phyloP scores from a whole-genome alignment of 1,140 invertebrate genomes.

The Temnothorax nylanderi region DNA sequence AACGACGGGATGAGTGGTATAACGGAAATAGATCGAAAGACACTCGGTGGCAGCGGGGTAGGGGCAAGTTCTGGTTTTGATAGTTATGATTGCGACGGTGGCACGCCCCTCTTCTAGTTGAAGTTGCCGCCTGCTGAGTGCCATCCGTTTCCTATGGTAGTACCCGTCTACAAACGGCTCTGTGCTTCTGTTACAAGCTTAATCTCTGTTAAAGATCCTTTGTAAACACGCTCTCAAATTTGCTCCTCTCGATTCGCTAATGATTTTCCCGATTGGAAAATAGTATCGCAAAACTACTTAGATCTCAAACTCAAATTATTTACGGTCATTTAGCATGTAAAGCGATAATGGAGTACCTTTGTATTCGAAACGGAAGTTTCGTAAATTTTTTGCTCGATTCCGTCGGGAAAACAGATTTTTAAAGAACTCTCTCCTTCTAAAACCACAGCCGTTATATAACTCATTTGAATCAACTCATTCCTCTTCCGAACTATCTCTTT shows the following conservation, averaged over 20 bases:
- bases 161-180: constrained; percentile 18
- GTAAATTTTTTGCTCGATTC: constrained; percentile 36
- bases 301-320: neutral
- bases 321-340: neutral
- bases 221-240: constrained; percentile 36
- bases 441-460: constrained; percentile 2
- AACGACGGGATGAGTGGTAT: constrained; percentile 73
- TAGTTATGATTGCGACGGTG: constrained; percentile 81
- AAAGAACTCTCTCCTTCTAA: constrained; percentile 1
- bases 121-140: constrained; percentile 75
- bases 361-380: neutral
- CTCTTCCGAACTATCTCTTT: constrained; percentile 23
- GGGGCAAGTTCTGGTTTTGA: constrained; percentile 79
- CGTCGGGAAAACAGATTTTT: constrained; percentile 41
- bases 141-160: constrained; percentile 46
- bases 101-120: constrained; percentile 65
- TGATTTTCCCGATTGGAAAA: neutral
- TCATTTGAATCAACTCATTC: constrained; percentile 32
- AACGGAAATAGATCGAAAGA: constrained; percentile 70
- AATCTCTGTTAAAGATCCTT: constrained; percentile 32
- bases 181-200: constrained; percentile 52
- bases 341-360: constrained; percentile 32
- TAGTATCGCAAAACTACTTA: constrained; percentile 9
- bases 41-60: constrained; percentile 54
- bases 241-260: constrained; percentile 8